phyloP scores from a whole-genome alignment of 53 echinoderm and acorn worm species.

The Patiria pectinifera region DNA sequence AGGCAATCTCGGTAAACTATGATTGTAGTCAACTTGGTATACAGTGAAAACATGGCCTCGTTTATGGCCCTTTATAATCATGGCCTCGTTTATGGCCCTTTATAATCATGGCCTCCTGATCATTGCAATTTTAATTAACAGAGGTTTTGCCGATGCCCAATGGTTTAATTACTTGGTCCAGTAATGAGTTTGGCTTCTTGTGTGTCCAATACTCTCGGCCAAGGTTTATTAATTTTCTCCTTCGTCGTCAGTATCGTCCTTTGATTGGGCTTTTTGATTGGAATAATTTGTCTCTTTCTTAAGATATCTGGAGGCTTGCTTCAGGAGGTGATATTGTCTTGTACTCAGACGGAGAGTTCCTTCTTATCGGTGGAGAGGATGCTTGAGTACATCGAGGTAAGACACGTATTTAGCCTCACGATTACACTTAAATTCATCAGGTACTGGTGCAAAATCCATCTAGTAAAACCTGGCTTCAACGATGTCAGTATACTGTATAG shows the following conservation, averaged over 20 bases:
- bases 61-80: not conserved
- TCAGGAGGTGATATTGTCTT: slow-evolving; percentile 68
- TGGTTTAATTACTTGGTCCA: no score
- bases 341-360: slow-evolving; percentile 78
- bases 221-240: no score
- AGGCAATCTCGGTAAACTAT: slow-evolving; percentile 46
- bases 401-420: not conserved
- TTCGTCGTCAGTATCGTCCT: no score
- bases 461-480: no score
- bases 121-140: not conserved
- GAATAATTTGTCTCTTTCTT: not conserved
- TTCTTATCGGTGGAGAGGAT: slow-evolving; percentile 84
- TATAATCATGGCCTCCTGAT: not conserved
- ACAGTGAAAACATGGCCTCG: not conserved
- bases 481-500: no score
- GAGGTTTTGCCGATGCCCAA: not conserved
- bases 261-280: not conserved
- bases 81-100: not conserved
- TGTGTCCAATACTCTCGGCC: no score
- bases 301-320: slow-evolving; percentile 55
- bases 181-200: not conserved
- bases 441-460: not conserved
- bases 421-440: not conserved
- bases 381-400: slow-evolving; percentile 82
- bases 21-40: not conserved